These are phyloP conservation scores for Drepanosiphum platanoidis DNA, from an alignment of 2,888 invertebrate species.

Conservation along the genomic window DNA sequence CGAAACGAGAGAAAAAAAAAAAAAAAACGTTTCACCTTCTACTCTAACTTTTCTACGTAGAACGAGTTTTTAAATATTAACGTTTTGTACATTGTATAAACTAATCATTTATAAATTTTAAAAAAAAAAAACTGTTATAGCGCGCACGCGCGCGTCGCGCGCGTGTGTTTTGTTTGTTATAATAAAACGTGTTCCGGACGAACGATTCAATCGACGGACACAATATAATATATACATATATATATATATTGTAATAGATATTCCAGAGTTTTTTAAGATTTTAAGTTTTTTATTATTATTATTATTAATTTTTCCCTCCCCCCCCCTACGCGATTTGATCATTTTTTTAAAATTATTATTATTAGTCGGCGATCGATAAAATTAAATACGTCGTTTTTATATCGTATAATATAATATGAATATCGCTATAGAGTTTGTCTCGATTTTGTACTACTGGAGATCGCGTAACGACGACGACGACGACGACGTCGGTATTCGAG, in stretches of 20 bases:
- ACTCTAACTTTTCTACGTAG: slow-evolving; percentile 41
- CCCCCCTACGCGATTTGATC: slow-evolving; percentile 31
- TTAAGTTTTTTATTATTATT: too few species aligned
- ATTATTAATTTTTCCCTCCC: too few species aligned
- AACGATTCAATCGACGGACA: not conserved
- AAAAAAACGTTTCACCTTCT: not conserved
- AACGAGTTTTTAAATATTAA: slow-evolving; percentile 39
- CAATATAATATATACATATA: too few species aligned
- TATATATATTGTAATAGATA: slow-evolving; percentile 15
- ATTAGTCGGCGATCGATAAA: slow-evolving; percentile 9
- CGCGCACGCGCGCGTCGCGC: too few species aligned
- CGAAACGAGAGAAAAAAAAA: too few species aligned
- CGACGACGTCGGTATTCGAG: slow-evolving; percentile 39
- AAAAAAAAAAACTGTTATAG: slow-evolving; percentile 31
- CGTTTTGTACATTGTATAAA: slow-evolving; percentile 38
- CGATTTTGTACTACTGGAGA: slow-evolving; percentile 26
- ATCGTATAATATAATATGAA: too few species aligned
- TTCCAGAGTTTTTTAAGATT: slow-evolving; percentile 43
- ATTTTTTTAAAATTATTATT: slow-evolving; percentile 40
- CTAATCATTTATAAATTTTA: not conserved
- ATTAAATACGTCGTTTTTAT: too few species aligned
- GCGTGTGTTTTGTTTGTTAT: slow-evolving; percentile 29
- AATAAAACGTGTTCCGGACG: not conserved
- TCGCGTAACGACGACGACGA: too few species aligned
- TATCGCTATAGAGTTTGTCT: too few species aligned